phyloP scores from a whole-genome alignment of 1,140 invertebrate genomes.

The Drosophila bipectinata region DNA sequence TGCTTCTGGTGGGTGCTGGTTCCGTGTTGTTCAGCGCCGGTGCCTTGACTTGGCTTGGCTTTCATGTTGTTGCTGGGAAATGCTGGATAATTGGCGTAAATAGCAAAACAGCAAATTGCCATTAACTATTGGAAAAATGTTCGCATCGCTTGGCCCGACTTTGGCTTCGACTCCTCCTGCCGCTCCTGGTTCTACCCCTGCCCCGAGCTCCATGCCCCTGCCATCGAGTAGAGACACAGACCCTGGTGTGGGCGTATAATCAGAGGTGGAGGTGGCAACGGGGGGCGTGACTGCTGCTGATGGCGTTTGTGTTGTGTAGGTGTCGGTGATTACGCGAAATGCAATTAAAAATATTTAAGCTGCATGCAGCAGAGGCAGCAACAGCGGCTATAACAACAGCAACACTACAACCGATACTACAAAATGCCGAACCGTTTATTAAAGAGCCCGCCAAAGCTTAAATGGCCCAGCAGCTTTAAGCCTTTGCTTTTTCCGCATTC shows the following conservation, averaged over 20 bases:
- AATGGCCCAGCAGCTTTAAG: conserved; percentile 22
- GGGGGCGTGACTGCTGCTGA: conserved; percentile 38
- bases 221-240: conserved; percentile 1
- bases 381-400: conserved; percentile 20
- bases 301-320: conserved; percentile 54
- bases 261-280: conserved; percentile 7
- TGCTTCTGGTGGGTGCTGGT: conserved; percentile 9
- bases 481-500: conserved; percentile 21
- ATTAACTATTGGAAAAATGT: conserved; percentile 83
- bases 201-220: not conserved
- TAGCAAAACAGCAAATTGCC: conserved; percentile 82
- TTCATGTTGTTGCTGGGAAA: conserved; percentile 69
- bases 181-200: not conserved
- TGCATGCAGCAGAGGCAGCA: conserved; percentile 39
- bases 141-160: conserved; percentile 58
- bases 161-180: conserved; percentile 13
- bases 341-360: conserved; percentile 82
- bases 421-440: conserved; percentile 60
- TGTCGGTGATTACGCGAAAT: conserved; percentile 80
- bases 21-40: conserved; percentile 30
- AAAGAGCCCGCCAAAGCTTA: conserved; percentile 53
- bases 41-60: conserved; percentile 51
- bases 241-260: not conserved
- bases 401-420: conserved; percentile 24
- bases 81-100: conserved; percentile 81